phyloP scores from a whole-genome alignment of 1,140 invertebrate species.

The Oreohelix idahoensis region DNA sequence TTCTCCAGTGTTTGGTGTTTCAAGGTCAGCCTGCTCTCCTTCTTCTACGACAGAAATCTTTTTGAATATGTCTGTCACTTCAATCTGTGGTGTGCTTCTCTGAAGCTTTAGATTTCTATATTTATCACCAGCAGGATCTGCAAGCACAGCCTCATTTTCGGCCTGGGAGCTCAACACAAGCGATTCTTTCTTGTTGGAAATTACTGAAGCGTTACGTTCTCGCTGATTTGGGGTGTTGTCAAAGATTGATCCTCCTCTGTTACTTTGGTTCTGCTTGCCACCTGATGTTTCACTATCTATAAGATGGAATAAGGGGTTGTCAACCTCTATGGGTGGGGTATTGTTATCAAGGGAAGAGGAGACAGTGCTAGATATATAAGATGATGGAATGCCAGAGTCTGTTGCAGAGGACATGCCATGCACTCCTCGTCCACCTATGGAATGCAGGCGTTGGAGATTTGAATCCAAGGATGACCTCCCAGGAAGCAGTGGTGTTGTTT shows the following conservation, averaged over 20 bases:
- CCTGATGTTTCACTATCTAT: neutral
- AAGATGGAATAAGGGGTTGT: slow-evolving; percentile 32
- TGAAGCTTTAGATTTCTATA: neutral
- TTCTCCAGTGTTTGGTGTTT: slow-evolving; percentile 43
- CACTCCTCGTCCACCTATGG: neutral
- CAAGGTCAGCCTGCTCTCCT: neutral
- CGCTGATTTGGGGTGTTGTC: neutral
- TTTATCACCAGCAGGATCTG: neutral
- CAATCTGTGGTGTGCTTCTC: slow-evolving; percentile 42
- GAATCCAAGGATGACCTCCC: slow-evolving; percentile 26
- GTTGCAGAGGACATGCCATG: neutral
- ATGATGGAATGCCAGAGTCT: slow-evolving; percentile 16
- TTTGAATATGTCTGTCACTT: slow-evolving; percentile 43
- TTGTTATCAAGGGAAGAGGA: slow-evolving; percentile 24
- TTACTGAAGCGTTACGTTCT: neutral
- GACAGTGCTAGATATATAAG: slow-evolving; percentile 17
- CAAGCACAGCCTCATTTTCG: neutral
- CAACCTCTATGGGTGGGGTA: slow-evolving; percentile 23
- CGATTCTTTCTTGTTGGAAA: neutral
- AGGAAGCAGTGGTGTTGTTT: neutral
- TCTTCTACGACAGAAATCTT: slow-evolving; percentile 15
- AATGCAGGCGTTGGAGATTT: slow-evolving; percentile 32
- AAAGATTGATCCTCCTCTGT: neutral
- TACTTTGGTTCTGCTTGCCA: neutral
- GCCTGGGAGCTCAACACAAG: neutral